These are phyloP conservation scores for Barypeithes pellucidus DNA, from an alignment of 2,888 invertebrate genomes.

Conservation along the genomic window DNA sequence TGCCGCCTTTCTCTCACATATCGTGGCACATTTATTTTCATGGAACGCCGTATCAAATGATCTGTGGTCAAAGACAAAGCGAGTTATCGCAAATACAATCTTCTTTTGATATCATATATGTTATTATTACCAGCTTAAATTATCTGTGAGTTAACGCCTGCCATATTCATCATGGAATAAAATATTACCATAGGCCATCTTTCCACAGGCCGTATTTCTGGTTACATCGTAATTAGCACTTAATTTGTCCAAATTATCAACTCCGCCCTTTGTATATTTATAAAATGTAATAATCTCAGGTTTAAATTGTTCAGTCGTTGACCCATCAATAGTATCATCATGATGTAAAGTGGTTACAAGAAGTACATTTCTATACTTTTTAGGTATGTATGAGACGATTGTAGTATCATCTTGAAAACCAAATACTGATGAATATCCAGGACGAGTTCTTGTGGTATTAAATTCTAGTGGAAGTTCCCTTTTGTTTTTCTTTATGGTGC, in stretches of 20 bases:
- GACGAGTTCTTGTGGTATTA: conserved; percentile 38
- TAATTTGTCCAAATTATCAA: conserved; percentile 58
- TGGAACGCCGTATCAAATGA: neutral
- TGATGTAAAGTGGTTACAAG: conserved; percentile 48
- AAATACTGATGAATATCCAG: conserved; percentile 43
- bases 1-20: conserved; percentile 1
- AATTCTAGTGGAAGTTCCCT: conserved; percentile 39
- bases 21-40: conserved; percentile 14
- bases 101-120: conserved; percentile 20
- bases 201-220: conserved; percentile 57
- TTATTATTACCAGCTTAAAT: conserved; percentile 45
- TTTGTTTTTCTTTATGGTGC: conserved; percentile 45
- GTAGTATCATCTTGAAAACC: conserved; percentile 43
- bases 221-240: conserved; percentile 52
- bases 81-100: conserved; percentile 17
- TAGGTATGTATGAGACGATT: conserved; percentile 47
- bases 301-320: conserved; percentile 39
- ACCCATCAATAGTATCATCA: no score
- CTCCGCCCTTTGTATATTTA: conserved; percentile 57
- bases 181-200: conserved; percentile 58
- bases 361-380: conserved; percentile 47
- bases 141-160: conserved; percentile 54
- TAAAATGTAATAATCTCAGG: conserved; percentile 55
- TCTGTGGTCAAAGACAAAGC: conserved; percentile 13
- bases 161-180: conserved; percentile 57